A percentile compares a stretch with the other conserved stretches of the same genome.
phyloP scores from a whole-genome alignment of 2,113 vertebrate genomes.

The Gambusia affinis region DNA sequence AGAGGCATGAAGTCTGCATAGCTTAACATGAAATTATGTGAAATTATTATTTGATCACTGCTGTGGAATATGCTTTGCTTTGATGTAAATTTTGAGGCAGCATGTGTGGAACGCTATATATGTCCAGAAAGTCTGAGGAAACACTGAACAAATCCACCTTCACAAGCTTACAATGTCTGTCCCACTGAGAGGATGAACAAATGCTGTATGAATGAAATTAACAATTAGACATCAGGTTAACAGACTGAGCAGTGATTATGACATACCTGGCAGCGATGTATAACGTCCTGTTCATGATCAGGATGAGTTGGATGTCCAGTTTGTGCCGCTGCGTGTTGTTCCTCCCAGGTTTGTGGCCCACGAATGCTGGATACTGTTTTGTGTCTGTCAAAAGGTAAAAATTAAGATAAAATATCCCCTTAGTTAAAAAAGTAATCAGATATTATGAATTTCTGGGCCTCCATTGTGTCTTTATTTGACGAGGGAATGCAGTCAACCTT shows the following conservation, averaged over 20 bases:
- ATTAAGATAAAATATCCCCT: conserved; percentile 13
- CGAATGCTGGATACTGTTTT: conserved; percentile 97
- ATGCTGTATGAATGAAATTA: not conserved
- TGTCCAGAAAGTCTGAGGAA: not conserved
- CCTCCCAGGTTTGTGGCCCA: conserved; percentile 97
- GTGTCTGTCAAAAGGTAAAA: conserved; percentile 83
- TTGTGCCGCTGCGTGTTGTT: conserved; percentile 96
- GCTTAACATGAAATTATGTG: not conserved
- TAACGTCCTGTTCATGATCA: conserved; percentile 95
- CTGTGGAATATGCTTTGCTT: not conserved
- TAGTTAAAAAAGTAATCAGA: not conserved
- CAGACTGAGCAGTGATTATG: not conserved
- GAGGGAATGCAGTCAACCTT: conserved; percentile 32
- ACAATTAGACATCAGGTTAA: not conserved
- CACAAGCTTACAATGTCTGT: not conserved
- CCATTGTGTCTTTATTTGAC: conserved; percentile 23
- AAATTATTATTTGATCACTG: not conserved
- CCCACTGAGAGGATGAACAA: not conserved
- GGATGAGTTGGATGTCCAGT: conserved; percentile 96
- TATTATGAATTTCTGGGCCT: conserved; percentile 1
- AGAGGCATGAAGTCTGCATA: not conserved
- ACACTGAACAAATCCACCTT: not conserved
- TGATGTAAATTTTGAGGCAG: not conserved
- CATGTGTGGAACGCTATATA: no score
- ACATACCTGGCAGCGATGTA: conserved; percentile 88